Base-by-base conservation (phyloP, 2,113 vertebrate genomes). In the Ornithorhynchus anatinus region DNA sequence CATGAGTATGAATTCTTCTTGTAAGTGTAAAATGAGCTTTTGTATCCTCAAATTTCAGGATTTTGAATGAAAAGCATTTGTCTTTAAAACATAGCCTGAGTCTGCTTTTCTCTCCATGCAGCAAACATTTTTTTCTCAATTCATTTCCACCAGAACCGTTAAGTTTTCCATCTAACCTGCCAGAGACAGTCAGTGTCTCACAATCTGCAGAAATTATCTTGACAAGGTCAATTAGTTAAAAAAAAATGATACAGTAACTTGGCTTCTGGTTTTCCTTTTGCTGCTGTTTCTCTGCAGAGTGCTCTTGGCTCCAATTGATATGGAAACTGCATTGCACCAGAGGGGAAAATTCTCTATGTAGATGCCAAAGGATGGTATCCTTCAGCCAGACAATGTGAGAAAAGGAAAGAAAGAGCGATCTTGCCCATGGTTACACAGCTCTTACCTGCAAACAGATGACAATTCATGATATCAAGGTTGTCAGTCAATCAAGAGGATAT, bases 221-320 rank as follows among this genome's bases (percentile, higher is more conserved):
- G 84, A 90, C 88, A 91, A 85, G 86, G 89, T 86, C 89, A 92
- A 90, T 94, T 91, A 92, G 88, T 86, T 80, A 80, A 76, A 59
- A 31, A 81, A 80, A 84, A 77, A 82, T 86, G 70, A 86, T 84
- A 79, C 50, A 75, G 79, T 76, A 77, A 29, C 73, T 91, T 84
- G 84, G 81, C 81, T 78, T 69, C 78, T 82, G 59, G n/a, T 84
- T 86, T 90, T 73, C 65, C 53, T 75, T 87, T 76, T 59, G 74
- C 74, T 88, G 79, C 73, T 76, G 15, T 78, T 91, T 89, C 84
- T 88, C 80, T 80, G 86, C 89, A 88, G 78, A 89, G 77, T 53
- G 59, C 75, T 90, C 37, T 81, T 59, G 69, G 90, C 86, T 83
- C 45, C 69, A 51, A 45, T 36, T 71, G 88, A 81, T 56, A n/a